Conservation (phyloP, 2,797 vertebrate species). For the Sylvia borin region DNA sequence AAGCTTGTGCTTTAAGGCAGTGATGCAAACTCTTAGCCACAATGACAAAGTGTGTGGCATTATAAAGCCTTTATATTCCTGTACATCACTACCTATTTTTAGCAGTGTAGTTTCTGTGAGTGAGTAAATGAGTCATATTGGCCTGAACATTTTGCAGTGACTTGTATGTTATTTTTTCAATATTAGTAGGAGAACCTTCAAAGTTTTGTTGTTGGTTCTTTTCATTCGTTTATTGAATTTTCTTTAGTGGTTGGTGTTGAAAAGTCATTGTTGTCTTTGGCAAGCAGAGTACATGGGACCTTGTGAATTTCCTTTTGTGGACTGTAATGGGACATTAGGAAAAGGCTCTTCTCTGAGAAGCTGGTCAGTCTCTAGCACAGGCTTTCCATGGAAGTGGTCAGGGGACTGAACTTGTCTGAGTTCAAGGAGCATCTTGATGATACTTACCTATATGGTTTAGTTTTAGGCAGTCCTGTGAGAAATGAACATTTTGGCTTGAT, state of each 20-base stretch:
- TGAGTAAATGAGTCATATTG: slow-evolving; percentile 48
- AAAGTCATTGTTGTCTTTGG: neutral
- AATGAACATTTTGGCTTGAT: neutral
- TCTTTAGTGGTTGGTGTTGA: neutral
- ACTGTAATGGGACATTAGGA: neutral
- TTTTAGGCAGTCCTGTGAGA: neutral
- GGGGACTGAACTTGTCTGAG: neutral
- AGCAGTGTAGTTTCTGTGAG: slow-evolving; percentile 27
- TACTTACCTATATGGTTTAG: neutral
- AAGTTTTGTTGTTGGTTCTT: neutral
- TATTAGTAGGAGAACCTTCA: neutral
- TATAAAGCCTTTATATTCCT: slow-evolving; percentile 32
- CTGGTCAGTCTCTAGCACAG: neutral
- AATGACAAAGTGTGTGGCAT: slow-evolving; percentile 44
- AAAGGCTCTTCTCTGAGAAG: neutral
- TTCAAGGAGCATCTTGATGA: neutral
- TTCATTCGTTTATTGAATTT: neutral
- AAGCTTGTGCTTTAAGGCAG: neutral
- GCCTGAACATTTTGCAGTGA: slow-evolving; percentile 34
- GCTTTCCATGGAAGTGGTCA: neutral
- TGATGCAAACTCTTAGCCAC: slow-evolving; percentile 14
- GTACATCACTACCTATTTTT: slow-evolving; percentile 42
- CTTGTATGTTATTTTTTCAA: slow-evolving; percentile 30
- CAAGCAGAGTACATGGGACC: neutral
- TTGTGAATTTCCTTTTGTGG: neutral